Percentiles rank a stretch among this genome's conserved stretches.
Conservation (phyloP, 2,113 vertebrate genomes). For the Tautogolabrus adspersus region DNA sequence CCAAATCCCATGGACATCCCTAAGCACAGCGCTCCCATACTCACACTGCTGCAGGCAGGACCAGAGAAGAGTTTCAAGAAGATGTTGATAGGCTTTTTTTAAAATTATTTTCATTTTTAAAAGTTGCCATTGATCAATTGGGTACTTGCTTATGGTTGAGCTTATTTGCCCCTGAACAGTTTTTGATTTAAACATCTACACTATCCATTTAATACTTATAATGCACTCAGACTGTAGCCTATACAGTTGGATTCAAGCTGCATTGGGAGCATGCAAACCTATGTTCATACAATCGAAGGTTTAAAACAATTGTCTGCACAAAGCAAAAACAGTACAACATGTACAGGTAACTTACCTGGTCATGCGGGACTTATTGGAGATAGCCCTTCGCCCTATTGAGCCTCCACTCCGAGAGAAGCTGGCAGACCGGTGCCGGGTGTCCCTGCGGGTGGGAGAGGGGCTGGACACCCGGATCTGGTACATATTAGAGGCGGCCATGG, state of each 20-base stretch:
- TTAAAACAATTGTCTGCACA: neutral
- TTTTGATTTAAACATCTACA: neutral
- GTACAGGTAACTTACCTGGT: constrained; percentile 66
- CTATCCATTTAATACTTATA: too few relatives aligned
- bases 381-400: constrained; percentile 53
- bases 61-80: neutral
- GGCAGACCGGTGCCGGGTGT: constrained; percentile 73
- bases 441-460: constrained; percentile 76
- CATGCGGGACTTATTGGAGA: constrained; percentile 68
- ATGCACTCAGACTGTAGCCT: too few relatives aligned
- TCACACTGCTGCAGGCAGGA: constrained; percentile 63
- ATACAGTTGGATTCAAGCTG: too few relatives aligned
- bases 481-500: constrained; percentile 16
- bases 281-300: neutral
- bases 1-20: constrained; percentile 64
- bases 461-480: constrained; percentile 74
- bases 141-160: neutral
- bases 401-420: constrained; percentile 69
- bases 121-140: too few relatives aligned
- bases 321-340: neutral
- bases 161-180: neutral
- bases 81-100: too few relatives aligned
- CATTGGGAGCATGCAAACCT: too few relatives aligned
- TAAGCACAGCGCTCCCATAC: constrained; percentile 69
- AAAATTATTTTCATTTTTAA: neutral